Evolutionary conservation across 2,797 vertebrate genomes (phyloP).

Genomic region (Chaunax sp.): DNA sequence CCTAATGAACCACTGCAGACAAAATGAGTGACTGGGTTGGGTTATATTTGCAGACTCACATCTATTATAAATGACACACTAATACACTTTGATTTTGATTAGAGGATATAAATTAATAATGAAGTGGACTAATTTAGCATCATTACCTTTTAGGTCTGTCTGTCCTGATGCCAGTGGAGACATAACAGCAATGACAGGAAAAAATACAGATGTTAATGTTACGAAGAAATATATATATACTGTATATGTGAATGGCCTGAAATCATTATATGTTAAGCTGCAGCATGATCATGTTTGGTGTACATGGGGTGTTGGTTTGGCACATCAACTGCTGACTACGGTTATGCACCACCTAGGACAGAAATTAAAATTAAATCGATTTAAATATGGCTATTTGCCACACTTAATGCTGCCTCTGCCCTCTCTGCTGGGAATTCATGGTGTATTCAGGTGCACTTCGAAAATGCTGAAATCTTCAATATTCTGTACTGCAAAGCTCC

Average conservation of each 20-base stretch:
- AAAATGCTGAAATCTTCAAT: too few species aligned
- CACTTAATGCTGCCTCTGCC: too few species aligned
- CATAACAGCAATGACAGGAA: too few species aligned
- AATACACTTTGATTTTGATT: slow-evolving; percentile 53
- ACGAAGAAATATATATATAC: neutral
- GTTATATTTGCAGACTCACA: slow-evolving; percentile 45
- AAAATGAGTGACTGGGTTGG: slow-evolving; percentile 23
- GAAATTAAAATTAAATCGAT: too few species aligned
- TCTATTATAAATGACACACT: slow-evolving; percentile 58
- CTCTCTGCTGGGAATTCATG: too few species aligned
- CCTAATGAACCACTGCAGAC: slow-evolving; percentile 37
- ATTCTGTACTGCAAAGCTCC: too few species aligned
- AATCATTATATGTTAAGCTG: too few species aligned
- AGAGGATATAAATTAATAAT: slow-evolving; percentile 49
- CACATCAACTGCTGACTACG: too few species aligned
- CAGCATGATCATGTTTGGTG: neutral
- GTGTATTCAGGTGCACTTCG: too few species aligned
- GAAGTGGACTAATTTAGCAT: slow-evolving; percentile 40
- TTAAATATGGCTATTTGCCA: too few species aligned
- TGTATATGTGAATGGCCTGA: neutral
- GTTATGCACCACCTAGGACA: too few species aligned
- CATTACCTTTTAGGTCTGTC: slow-evolving; percentile 14
- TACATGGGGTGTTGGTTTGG: too few species aligned
- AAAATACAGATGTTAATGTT: neutral
- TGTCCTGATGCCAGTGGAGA: slow-evolving; percentile 8